phyloP scores from a whole-genome alignment of 2,797 vertebrate genomes.

The Columba guinea region DNA sequence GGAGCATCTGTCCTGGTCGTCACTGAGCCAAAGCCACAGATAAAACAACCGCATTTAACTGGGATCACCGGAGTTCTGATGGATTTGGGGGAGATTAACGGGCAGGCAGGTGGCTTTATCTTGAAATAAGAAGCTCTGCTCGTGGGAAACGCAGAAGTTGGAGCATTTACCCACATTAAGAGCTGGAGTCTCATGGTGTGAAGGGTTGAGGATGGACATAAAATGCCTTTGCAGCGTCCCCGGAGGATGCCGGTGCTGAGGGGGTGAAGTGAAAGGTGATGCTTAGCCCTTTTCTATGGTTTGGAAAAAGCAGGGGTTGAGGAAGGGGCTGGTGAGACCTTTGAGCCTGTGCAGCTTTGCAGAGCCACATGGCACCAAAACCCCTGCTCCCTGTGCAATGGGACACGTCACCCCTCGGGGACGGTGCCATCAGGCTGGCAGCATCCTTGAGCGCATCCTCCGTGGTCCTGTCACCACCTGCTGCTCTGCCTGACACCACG shows the following conservation, averaged over 20 bases:
- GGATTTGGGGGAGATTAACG: background rate
- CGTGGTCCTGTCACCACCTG: background rate
- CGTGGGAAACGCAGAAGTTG: background rate
- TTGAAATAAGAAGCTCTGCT: background rate
- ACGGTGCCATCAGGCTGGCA: background rate
- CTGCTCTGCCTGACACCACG: background rate
- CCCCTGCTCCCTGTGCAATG: background rate
- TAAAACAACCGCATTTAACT: background rate
- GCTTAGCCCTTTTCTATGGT: background rate
- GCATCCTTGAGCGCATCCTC: background rate
- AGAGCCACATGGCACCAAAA: background rate
- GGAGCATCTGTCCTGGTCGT: background rate
- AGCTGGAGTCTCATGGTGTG: background rate
- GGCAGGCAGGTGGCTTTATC: background rate
- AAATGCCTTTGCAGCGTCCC: background rate
- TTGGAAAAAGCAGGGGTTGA: background rate
- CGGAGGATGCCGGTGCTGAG: fast-evolving
- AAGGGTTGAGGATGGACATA: background rate
- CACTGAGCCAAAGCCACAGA: background rate
- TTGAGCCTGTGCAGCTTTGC: background rate
- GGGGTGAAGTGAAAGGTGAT: background rate
- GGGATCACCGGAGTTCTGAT: background rate
- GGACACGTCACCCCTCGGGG: background rate
- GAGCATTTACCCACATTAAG: background rate
- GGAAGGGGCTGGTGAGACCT: background rate